Evolutionary conservation across 2,113 vertebrate species (phyloP).

Genomic region (Nesoenas mayeri): DNA sequence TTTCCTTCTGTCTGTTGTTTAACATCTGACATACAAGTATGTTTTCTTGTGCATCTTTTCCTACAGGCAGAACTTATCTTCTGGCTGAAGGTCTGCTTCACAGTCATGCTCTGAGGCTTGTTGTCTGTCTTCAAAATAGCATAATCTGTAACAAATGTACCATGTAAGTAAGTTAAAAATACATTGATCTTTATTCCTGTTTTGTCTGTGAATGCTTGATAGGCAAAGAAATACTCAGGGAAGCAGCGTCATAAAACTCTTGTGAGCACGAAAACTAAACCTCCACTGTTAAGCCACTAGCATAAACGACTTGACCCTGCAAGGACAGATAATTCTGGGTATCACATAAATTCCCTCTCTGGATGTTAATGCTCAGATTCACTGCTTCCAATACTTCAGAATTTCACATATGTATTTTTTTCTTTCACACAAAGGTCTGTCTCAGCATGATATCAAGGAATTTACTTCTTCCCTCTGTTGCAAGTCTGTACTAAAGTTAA

Average conservation of each 20-base stretch:
- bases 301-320: not conserved
- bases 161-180: slow-evolving; percentile 44
- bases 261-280: not conserved
- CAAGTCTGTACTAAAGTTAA: not conserved
- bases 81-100: not conserved
- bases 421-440: not conserved
- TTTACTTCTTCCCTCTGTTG: not conserved
- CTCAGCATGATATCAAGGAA: not conserved
- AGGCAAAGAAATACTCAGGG: not conserved
- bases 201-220: not conserved
- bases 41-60: not conserved
- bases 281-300: not conserved
- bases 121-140: not conserved
- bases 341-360: not conserved
- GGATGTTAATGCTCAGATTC: not conserved
- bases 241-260: not conserved
- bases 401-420: not conserved
- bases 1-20: not conserved
- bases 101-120: not conserved
- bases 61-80: not conserved
- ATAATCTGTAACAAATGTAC: slow-evolving; percentile 40
- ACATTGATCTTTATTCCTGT: slow-evolving; percentile 23
- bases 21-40: not conserved
- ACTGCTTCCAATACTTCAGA: not conserved
- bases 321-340: not conserved